Percentiles rank a stretch among this genome's conserved stretches.
Conservation (phyloP, 2,113 vertebrate species). For the Larimichthys polyactis region DNA sequence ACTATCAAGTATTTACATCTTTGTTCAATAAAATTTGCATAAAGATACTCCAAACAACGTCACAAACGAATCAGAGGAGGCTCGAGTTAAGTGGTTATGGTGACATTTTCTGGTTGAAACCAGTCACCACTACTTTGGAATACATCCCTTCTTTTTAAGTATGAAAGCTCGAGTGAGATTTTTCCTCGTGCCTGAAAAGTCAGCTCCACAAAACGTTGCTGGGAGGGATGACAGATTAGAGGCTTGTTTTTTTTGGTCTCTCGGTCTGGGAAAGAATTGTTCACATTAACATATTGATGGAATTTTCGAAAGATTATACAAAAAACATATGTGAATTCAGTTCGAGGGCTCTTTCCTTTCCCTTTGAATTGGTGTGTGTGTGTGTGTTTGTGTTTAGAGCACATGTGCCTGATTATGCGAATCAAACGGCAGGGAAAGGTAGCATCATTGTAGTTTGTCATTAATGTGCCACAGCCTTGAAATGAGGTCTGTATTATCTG, state of each 20-base stretch:
- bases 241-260: slow-evolving; percentile 36
- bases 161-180: slow-evolving; percentile 23
- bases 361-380: slow-evolving; percentile 1
- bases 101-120: slow-evolving; percentile 10
- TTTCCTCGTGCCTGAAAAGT: slow-evolving; percentile 27
- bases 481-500: slow-evolving; percentile 55
- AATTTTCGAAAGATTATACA: slow-evolving; percentile 49
- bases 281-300: slow-evolving; percentile 69
- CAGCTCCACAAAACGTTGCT: slow-evolving; percentile 39
- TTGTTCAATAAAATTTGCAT: not conserved
- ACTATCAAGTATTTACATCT: slow-evolving; percentile 16
- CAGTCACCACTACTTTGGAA: not conserved
- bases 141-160: slow-evolving; percentile 15
- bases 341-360: slow-evolving; percentile 26
- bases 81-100: not conserved
- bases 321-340: slow-evolving; percentile 48
- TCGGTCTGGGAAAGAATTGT: slow-evolving; percentile 46
- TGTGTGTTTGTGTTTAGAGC: slow-evolving; percentile 40
- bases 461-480: slow-evolving; percentile 48
- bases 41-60: not conserved
- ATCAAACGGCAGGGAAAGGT: slow-evolving; percentile 37
- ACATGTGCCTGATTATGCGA: slow-evolving; percentile 34
- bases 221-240: slow-evolving; percentile 55
- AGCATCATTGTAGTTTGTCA: slow-evolving; percentile 41
- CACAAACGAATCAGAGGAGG: not conserved